Percentiles rank a stretch among this genome's conserved stretches.
Evolutionary conservation across 2,113 vertebrate species (phyloP).

Genomic region (Prunella himalayana): DNA sequence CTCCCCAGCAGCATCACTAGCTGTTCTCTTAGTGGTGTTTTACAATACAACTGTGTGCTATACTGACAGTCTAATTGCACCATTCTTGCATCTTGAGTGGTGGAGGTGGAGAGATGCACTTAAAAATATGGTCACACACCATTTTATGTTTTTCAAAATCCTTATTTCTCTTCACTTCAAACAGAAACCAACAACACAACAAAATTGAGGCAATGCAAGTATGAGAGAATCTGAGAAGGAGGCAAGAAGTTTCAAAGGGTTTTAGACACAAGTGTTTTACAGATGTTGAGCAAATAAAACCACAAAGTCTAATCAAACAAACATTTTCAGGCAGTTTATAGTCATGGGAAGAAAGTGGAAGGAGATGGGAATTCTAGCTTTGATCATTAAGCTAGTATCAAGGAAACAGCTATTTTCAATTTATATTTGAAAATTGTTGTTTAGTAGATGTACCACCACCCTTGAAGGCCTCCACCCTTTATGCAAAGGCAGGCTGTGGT

Average conservation of each 20-base stretch:
- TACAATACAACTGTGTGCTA: background rate
- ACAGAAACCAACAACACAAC: background rate
- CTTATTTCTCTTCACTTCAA: background rate
- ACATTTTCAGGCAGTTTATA: constrained; percentile 31
- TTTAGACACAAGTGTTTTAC: constrained; percentile 46
- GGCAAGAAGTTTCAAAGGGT: constrained; percentile 9
- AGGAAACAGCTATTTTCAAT: constrained; percentile 43
- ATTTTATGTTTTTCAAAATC: background rate
- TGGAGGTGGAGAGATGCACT: background rate
- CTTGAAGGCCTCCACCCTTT: background rate
- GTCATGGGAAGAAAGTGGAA: constrained; percentile 41
- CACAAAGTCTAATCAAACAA: constrained; percentile 45
- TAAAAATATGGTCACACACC: background rate
- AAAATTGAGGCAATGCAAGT: background rate
- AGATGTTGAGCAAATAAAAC: constrained; percentile 52
- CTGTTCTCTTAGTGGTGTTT: background rate
- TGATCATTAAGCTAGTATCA: constrained; percentile 14
- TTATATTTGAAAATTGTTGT: background rate
- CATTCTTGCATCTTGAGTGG: background rate
- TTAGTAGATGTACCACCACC: background rate
- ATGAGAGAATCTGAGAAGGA: background rate
- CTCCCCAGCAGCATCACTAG: background rate
- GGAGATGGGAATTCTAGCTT: constrained; percentile 22
- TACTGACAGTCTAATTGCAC: background rate
- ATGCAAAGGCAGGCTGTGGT: background rate